phyloP scores from a whole-genome alignment of 1,140 invertebrate species.

The Mizuhopecten yessoensis region DNA sequence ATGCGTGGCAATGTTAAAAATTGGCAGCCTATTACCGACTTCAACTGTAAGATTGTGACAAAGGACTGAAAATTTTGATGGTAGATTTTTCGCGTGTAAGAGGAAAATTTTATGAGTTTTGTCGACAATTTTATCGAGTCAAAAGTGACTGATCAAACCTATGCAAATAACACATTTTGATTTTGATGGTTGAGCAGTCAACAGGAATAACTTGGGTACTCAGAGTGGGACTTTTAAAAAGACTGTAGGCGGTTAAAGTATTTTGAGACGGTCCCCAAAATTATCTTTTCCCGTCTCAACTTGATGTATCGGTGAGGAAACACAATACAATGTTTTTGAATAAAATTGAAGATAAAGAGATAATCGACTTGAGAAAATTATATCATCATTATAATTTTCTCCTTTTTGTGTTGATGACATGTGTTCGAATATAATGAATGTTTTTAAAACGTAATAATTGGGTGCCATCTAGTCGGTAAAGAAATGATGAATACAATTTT shows the following conservation, averaged over 20 bases:
- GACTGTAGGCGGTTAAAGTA: background rate
- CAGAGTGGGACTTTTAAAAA: background rate
- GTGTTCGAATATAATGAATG: background rate
- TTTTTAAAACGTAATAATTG: constrained; percentile 18
- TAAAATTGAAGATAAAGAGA: background rate
- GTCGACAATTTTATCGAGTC: constrained; percentile 25
- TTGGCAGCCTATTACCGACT: background rate
- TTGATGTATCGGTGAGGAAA: constrained; percentile 1
- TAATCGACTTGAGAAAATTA: background rate
- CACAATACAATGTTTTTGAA: background rate
- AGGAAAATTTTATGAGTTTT: constrained; percentile 3
- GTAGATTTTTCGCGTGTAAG: background rate
- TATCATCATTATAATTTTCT: constrained; percentile 23
- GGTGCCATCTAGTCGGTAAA: background rate
- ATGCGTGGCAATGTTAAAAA: background rate
- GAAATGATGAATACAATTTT: background rate
- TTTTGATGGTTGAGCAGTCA: background rate
- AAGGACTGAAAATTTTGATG: background rate
- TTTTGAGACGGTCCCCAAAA: background rate
- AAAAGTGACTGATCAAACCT: background rate
- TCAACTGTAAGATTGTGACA: background rate
- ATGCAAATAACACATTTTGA: background rate
- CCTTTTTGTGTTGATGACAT: background rate
- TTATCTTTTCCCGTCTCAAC: background rate
- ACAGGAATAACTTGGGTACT: background rate